These are phyloP conservation scores for Perognathus longimembris DNA, from an alignment of 2,113 vertebrate species.

Conservation along the genomic window DNA sequence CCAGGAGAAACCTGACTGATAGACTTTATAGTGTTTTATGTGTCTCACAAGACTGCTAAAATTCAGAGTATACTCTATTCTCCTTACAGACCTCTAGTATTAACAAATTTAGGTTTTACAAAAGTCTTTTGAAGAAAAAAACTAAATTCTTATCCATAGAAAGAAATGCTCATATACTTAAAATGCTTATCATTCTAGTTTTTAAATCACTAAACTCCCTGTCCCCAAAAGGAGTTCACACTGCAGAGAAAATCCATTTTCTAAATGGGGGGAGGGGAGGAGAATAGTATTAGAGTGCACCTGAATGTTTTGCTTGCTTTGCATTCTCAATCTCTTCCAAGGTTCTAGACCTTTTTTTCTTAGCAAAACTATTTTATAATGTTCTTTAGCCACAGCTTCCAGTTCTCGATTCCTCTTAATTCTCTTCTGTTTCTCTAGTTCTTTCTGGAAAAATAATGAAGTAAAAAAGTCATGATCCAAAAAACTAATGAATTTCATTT, in stretches of 20 bases:
- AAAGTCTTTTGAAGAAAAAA: slow-evolving; percentile 48
- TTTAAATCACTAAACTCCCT: slow-evolving; percentile 1
- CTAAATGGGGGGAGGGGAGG: no score
- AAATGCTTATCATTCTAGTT: slow-evolving; percentile 22
- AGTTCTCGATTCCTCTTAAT: slow-evolving; percentile 88
- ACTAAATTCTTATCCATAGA: slow-evolving; percentile 37
- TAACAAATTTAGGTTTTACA: slow-evolving; percentile 34
- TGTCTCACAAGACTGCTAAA: slow-evolving; percentile 36
- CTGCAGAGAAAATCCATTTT: not conserved
- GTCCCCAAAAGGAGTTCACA: not conserved
- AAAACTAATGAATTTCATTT: slow-evolving; percentile 21
- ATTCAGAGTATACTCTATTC: slow-evolving; percentile 28
- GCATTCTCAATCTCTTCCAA: slow-evolving; percentile 91
- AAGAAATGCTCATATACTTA: slow-evolving; percentile 18
- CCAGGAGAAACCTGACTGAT: not conserved
- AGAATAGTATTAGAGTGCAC: slow-evolving; percentile 79
- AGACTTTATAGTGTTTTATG: not conserved
- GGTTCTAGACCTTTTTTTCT: slow-evolving; percentile 89
- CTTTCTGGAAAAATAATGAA: slow-evolving; percentile 86
- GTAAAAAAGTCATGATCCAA: slow-evolving; percentile 35
- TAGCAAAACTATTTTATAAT: slow-evolving; percentile 89
- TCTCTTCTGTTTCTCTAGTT: slow-evolving; percentile 91
- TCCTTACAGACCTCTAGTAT: not conserved
- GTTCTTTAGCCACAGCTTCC: slow-evolving; percentile 86
- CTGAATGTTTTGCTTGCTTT: slow-evolving; percentile 86